Evolutionary conservation across 1,140 invertebrate species (phyloP).

Genomic region (Philotrypesis tridentata): DNA sequence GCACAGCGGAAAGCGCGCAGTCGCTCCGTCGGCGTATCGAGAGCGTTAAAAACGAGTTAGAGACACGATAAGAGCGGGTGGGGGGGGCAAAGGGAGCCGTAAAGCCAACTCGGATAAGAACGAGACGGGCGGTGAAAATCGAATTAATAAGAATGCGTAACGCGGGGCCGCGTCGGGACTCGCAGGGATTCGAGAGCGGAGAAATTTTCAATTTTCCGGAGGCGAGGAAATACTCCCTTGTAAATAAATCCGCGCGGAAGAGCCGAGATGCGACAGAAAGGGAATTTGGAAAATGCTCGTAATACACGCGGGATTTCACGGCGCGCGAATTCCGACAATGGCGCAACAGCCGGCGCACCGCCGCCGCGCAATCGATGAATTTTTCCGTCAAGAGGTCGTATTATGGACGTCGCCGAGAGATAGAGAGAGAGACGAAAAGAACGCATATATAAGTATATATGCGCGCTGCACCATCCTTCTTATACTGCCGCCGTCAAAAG

Average conservation of each 20-base stretch:
- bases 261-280: neutral
- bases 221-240: conserved; percentile 1
- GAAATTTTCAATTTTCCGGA: neutral
- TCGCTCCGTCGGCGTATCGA: neutral
- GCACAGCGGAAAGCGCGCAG: conserved; percentile 5
- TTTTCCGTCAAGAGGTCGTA: conserved; percentile 16
- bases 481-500: neutral
- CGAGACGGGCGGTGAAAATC: neutral
- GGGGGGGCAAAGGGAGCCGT: neutral
- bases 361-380: conserved; percentile 37
- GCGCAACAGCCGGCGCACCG: conserved; percentile 28
- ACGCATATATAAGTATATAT: neutral
- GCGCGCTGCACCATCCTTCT: neutral
- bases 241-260: neutral
- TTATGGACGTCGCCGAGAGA: conserved; percentile 19
- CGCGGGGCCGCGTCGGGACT: no score
- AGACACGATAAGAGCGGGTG: conserved; percentile 28
- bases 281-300: conserved; percentile 29
- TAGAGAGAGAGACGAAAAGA: no score
- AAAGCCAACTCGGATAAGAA: neutral
- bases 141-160: neutral
- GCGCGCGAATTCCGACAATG: conserved; percentile 38
- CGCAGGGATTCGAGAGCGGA: neutral
- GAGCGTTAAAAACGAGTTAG: conserved; percentile 38
- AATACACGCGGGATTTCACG: conserved; percentile 29